Evolutionary conservation across 2,113 vertebrate genomes (phyloP), one percentile per base, ranked within the genome.

Genomic region (Globicephala melas): DNA sequence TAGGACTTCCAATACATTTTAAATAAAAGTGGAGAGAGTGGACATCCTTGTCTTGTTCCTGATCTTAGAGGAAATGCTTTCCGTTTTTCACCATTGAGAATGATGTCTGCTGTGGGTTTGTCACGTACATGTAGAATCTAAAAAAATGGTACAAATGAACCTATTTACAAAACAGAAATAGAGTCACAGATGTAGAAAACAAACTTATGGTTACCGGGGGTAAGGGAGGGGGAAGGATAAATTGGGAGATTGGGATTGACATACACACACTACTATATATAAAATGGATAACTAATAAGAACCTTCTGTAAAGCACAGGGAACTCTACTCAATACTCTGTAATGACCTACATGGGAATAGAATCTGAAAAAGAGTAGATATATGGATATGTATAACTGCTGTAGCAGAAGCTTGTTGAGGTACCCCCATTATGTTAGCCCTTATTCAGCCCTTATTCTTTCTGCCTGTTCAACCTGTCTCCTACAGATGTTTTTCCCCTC

Each of bases 211-310:
- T 28, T 20, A 31, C 73, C 26, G 6, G 20, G 20, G 55, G 26
- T 18, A 8, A 41, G 4, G 4, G 41, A 6, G 33, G 5, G 12
- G n/a, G 0, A 2, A 3, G 3, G 41, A 47, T 76, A 31, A 47
- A 50, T 5, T 77, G 44, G 2, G 28, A 33, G 44, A 3, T 5
- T 3, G 44, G 74, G 74, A 44, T 18, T 12, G 73, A 11, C 44
- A 0, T 26, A 9, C 5, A 1, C 10, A 20, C 18, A 6, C 5
- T 20, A 6, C 47, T 3, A 7, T 33, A 20, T 33, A 53, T 20
- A 12, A 53, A 77, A 21, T 0, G 41, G 41, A 41, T 41, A 41
- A 41, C 41, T 41, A 41, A 41, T 41, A 41, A 53, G 44, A 17
- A 6, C 9, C 17, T 20, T 4, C 44, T 6, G 17, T 17, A 20